These are phyloP conservation scores for Drosophila miranda DNA, from an alignment of 1,140 invertebrate species.

Conservation along the genomic window DNA sequence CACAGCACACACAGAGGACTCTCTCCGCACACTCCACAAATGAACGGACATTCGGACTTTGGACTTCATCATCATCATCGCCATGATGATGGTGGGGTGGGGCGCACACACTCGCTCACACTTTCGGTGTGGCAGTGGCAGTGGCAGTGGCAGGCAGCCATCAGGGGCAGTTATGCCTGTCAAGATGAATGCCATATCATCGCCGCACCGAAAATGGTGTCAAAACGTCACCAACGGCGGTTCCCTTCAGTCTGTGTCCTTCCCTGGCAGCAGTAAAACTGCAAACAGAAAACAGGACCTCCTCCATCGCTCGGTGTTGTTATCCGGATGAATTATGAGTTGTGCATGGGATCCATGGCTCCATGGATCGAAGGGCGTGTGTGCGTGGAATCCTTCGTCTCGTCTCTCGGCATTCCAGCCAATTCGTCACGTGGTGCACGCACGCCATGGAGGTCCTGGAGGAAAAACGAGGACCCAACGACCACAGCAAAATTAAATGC, in stretches of 20 bases:
- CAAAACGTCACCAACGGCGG: slow-evolving; percentile 72
- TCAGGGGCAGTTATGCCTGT: slow-evolving; percentile 76
- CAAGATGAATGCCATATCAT: slow-evolving; percentile 82
- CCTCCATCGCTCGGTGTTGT: slow-evolving; percentile 34
- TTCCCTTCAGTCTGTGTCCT: slow-evolving; percentile 18
- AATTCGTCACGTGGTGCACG: slow-evolving; percentile 43
- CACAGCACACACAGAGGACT: slow-evolving; percentile 37
- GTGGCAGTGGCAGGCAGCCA: slow-evolving; percentile 22
- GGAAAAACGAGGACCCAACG: slow-evolving; percentile 24
- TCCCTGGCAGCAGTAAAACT: slow-evolving; percentile 37
- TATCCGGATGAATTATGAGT: slow-evolving; percentile 75
- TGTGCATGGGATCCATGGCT: slow-evolving; percentile 34
- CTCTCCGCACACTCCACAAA: no score
- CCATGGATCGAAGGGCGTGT: background rate
- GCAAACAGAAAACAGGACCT: slow-evolving; percentile 48
- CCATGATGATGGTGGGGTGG: slow-evolving; percentile 12
- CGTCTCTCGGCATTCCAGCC: slow-evolving; percentile 26
- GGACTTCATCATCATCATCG: slow-evolving; percentile 13
- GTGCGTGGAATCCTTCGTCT: slow-evolving; percentile 7
- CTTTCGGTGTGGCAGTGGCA: background rate
- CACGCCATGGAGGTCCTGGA: background rate
- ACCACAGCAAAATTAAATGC: slow-evolving; percentile 67
- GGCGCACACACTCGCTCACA: slow-evolving; percentile 14
- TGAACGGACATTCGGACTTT: slow-evolving; percentile 23
- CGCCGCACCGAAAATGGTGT: slow-evolving; percentile 79